Percentiles rank a stretch among this genome's conserved stretches.
Evolutionary conservation across 2,888 invertebrate genomes (phyloP).

Genomic region (Harpalus rubripes): DNA sequence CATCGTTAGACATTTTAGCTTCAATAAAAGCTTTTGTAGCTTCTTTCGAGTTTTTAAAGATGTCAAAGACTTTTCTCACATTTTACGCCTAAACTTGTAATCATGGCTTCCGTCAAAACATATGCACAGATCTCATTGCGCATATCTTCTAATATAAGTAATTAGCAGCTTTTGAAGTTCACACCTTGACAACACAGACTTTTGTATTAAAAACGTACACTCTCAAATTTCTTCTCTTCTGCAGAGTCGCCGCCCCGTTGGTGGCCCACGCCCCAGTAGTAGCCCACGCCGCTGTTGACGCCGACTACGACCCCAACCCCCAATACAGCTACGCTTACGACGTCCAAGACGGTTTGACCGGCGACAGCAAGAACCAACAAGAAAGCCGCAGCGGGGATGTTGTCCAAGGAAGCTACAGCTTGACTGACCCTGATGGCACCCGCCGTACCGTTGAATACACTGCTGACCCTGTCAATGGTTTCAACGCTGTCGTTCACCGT

Average conservation of each 20-base stretch:
- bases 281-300: slow-evolving; percentile 74
- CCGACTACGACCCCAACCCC: slow-evolving; percentile 79
- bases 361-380: slow-evolving; percentile 80
- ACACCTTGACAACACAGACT: no score
- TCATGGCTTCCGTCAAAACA: no score
- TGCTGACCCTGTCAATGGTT: slow-evolving; percentile 81
- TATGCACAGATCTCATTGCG: no score
- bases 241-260: slow-evolving; percentile 48
- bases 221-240: background rate
- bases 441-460: slow-evolving; percentile 80
- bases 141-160: no score
- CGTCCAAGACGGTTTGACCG: slow-evolving; percentile 79
- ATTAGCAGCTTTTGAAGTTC: no score
- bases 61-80: no score
- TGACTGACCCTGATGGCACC: slow-evolving; percentile 80
- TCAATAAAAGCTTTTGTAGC: no score
- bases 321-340: slow-evolving; percentile 80
- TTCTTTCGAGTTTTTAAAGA: no score
- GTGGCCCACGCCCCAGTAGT: slow-evolving; percentile 71
- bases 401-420: slow-evolving; percentile 80
- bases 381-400: slow-evolving; percentile 80
- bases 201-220: background rate
- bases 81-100: no score
- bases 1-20: no score
- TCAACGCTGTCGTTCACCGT: slow-evolving; percentile 80